Evolutionary conservation across 2,888 invertebrate genomes (phyloP), one percentile per base, ranked within the genome.

Genomic region (Bhutanitis thaidina): DNA sequence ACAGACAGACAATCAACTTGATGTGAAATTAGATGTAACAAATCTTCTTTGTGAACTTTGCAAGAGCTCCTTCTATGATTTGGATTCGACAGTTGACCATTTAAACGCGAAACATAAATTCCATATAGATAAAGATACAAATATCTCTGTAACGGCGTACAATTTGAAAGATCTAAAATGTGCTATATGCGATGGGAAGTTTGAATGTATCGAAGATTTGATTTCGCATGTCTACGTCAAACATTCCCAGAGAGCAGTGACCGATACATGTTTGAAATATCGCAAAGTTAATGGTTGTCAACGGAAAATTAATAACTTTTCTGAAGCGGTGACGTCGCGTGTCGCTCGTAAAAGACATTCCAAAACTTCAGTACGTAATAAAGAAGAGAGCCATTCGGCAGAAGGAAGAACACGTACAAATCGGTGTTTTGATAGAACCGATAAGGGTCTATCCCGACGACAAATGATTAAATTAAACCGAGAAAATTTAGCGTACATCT

Each of bases 401-500:
- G 27, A 7, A 27, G 7, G 7, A 8, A 8, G 8, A 8, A 27
- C 2, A 27, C 27, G 8, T 1, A 7, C 7, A 5, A 27, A 7
- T 7, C 1, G 27, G 1, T 8, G 1, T 8, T 27, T 7, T 27
- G 7, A 8, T 27, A 27, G 27, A 8, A 27, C 1, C 1, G 27
- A 27, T 27, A 27, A 7, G 27, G 10, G 3, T 30, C 9, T 29
- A 8, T 43, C 49, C 3, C 44, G 36, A 15, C 45, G 37, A 27
- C 36, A 45, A 29, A 37, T 29, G 7, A 36, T 39, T 36, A 41
- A 41, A 35, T 34, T 34, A 30, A 46, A 43, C 49, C 13, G 58
- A 7, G 52, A 53, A 25, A 69, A 65, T 37, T 60, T 71, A 9
- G 56, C 61, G 5, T 57, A 53, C 10, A 54, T 70, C 9, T 46